These are phyloP conservation scores for Excalfactoria chinensis DNA, from an alignment of 2,113 vertebrate genomes.

Conservation along the genomic window DNA sequence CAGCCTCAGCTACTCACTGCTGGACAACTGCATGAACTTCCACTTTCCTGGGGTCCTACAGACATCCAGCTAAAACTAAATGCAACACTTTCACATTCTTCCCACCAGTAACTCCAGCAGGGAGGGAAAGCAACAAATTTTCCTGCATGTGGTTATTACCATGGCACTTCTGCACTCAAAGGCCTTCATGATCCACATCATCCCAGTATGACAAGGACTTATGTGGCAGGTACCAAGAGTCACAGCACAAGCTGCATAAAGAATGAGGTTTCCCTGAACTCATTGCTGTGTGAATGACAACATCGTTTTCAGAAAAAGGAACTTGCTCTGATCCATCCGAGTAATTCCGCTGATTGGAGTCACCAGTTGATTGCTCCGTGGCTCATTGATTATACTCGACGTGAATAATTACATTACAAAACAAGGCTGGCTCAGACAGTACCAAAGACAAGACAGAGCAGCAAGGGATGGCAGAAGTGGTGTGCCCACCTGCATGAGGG, in stretches of 20 bases:
- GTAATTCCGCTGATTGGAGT: slow-evolving; percentile 47
- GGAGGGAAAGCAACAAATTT: not conserved
- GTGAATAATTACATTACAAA: slow-evolving; percentile 27
- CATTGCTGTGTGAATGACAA: not conserved
- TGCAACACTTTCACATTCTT: not conserved
- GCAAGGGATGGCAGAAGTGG: not conserved
- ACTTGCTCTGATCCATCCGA: slow-evolving; percentile 27
- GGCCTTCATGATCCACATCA: not conserved
- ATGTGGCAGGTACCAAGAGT: accelerated
- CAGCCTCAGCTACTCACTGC: not conserved
- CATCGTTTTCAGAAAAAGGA: slow-evolving; percentile 15
- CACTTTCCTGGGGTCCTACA: accelerated
- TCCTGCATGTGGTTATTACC: not conserved
- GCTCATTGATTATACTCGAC: slow-evolving; percentile 21
- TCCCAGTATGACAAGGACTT: not conserved
- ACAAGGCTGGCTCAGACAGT: not conserved
- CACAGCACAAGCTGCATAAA: not conserved
- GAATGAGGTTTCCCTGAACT: not conserved
- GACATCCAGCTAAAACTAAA: not conserved
- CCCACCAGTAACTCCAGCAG: not conserved
- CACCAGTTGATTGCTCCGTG: slow-evolving; percentile 20
- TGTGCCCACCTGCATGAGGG: not conserved
- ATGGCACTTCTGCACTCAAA: not conserved
- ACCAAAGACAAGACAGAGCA: not conserved
- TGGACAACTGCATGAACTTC: not conserved